These are phyloP conservation scores for Axea sp. DNA, from an alignment of 2,888 invertebrate species.

Conservation along the genomic window DNA sequence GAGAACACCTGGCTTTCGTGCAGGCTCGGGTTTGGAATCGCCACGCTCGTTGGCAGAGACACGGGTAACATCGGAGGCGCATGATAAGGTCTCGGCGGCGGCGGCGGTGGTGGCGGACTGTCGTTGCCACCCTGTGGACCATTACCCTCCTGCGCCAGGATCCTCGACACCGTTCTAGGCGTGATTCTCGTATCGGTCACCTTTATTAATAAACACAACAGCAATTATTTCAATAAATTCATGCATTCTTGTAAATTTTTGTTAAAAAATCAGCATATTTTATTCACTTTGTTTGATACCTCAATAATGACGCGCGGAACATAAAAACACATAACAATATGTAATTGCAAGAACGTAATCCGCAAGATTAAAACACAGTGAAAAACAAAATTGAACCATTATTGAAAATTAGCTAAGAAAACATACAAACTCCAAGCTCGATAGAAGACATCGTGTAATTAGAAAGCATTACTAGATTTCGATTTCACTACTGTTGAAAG, in stretches of 20 bases:
- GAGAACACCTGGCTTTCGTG: conserved; percentile 97
- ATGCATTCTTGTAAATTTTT: no score
- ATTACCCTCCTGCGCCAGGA: conserved; percentile 90
- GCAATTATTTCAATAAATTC: no score
- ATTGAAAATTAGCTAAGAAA: no score
- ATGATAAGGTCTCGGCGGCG: conserved; percentile 88
- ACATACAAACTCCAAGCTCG: no score
- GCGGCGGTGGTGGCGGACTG: conserved; percentile 79
- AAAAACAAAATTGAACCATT: no score
- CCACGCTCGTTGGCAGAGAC: conserved; percentile 95
- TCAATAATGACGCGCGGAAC: no score
- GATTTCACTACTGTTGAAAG: no score
- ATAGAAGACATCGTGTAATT: no score
- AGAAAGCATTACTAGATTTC: no score
- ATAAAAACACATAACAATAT: no score
- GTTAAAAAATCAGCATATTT: conserved; percentile 49
- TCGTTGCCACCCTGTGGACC: conserved; percentile 83
- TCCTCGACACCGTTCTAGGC: conserved; percentile 92
- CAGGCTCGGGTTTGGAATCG: conserved; percentile 96
- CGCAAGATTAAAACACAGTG: no score
- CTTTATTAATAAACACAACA: conserved; percentile 65
- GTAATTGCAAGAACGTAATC: no score
- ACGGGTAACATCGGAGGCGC: conserved; percentile 92
- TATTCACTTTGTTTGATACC: conserved; percentile 41
- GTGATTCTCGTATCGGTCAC: conserved; percentile 95